Percentiles rank a stretch among this genome's conserved stretches.
Conservation (phyloP, 2,113 vertebrate genomes). For the Dicerorhinus sumatrensis region DNA sequence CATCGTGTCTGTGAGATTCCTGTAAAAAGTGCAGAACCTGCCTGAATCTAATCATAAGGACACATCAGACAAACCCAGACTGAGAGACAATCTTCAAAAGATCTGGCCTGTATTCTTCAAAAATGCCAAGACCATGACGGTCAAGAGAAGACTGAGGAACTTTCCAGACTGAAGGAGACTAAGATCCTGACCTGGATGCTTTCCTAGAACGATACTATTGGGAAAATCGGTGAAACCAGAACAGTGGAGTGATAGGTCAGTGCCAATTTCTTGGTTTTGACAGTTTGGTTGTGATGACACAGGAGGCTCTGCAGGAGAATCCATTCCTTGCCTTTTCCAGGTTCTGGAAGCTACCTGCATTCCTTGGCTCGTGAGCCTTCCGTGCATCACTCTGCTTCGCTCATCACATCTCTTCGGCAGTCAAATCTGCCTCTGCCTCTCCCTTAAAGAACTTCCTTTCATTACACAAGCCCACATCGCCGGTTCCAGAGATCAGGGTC, state of each 20-base stretch:
- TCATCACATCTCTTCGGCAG: not conserved
- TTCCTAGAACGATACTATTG: not conserved
- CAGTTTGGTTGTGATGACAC: not conserved
- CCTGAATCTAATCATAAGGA: not conserved
- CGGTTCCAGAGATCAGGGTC: not conserved
- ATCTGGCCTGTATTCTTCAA: not conserved
- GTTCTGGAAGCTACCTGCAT: accelerated
- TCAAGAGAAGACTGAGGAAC: not conserved
- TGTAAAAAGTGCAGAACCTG: not conserved
- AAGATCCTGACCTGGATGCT: not conserved
- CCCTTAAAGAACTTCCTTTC: not conserved
- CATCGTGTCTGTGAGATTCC: not conserved
- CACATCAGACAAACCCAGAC: not conserved
- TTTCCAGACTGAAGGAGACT: not conserved
- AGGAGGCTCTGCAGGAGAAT: not conserved
- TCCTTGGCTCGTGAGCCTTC: not conserved
- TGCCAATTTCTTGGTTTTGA: not conserved
- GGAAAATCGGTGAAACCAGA: not conserved
- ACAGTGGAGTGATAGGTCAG: not conserved
- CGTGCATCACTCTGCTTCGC: not conserved
- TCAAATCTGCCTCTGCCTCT: not conserved
- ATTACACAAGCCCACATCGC: not conserved
- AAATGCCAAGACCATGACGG: not conserved
- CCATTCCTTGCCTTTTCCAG: too few relatives aligned
- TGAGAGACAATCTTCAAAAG: not conserved